These are phyloP conservation scores for Lytechinus pictus DNA, from an alignment of 35 echinoderm and acorn worm species.

Conservation along the genomic window DNA sequence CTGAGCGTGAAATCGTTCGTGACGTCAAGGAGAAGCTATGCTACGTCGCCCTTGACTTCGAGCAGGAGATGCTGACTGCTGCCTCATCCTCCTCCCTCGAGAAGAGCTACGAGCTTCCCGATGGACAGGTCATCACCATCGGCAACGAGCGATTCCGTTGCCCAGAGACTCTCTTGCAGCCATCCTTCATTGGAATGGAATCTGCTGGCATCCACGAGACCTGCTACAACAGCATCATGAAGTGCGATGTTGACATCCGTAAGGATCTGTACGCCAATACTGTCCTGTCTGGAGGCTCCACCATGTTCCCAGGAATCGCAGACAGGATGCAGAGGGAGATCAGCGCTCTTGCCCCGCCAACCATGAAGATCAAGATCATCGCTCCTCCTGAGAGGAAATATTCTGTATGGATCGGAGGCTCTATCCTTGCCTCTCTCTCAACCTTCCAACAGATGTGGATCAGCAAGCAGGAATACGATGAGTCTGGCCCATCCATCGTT, in stretches of 20 bases:
- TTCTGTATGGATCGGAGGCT: no score
- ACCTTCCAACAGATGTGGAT: no score
- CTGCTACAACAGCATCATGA: slow-evolving; percentile 92
- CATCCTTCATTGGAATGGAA: slow-evolving; percentile 80
- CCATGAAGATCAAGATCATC: no score
- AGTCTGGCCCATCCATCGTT: no score
- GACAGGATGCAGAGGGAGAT: slow-evolving; percentile 77
- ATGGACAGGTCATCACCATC: slow-evolving; percentile 85
- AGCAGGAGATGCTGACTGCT: slow-evolving; percentile 83
- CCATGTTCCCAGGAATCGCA: slow-evolving; percentile 92
- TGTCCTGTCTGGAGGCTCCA: slow-evolving; percentile 84
- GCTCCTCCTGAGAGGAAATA: no score
- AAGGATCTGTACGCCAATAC: slow-evolving; percentile 92
- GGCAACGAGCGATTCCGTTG: slow-evolving; percentile 84
- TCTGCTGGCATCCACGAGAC: slow-evolving; percentile 85
- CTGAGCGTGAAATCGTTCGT: no score
- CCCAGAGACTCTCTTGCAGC: slow-evolving; percentile 78
- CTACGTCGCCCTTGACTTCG: slow-evolving; percentile 28
- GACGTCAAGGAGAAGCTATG: slow-evolving; percentile 93
- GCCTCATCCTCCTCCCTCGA: slow-evolving; percentile 53
- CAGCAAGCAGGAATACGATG: no score
- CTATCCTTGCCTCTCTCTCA: no score
- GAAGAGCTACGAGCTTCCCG: slow-evolving; percentile 83
- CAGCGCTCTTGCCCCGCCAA: no score
- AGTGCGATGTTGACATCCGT: slow-evolving; percentile 90